Evolutionary conservation across 2,797 vertebrate genomes (phyloP).

Genomic region (Falco columbarius): DNA sequence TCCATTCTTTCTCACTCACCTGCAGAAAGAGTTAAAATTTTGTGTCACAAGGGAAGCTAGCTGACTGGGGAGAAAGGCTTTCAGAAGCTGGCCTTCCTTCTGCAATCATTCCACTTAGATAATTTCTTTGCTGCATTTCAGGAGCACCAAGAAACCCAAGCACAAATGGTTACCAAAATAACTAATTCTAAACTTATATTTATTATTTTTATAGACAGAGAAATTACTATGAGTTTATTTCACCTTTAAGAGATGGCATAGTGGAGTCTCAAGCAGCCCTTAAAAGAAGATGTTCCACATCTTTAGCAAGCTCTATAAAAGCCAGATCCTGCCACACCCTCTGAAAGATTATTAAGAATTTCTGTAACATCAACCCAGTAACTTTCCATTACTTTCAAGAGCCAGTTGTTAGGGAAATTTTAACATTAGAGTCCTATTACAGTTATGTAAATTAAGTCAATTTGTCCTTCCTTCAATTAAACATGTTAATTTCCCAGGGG

Average conservation of each 20-base stretch:
- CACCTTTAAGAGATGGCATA: background rate
- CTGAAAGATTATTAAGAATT: background rate
- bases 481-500: constrained; percentile 50
- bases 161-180: background rate
- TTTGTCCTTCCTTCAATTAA: constrained; percentile 49
- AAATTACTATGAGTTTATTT: background rate
- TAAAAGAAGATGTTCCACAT: background rate
- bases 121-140: background rate
- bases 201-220: background rate
- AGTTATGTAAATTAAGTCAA: constrained; percentile 50
- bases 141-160: background rate
- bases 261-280: background rate
- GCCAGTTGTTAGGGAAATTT: background rate
- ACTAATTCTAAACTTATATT: background rate
- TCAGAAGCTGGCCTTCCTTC: background rate
- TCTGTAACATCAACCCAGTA: background rate
- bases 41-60: background rate
- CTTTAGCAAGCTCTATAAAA: background rate
- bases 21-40: background rate
- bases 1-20: background rate
- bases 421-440: background rate
- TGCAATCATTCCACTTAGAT: background rate
- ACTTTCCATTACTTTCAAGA: constrained; percentile 13
- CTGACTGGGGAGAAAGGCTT: background rate
- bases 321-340: background rate